A percentile compares a stretch with the other conserved stretches of the same genome.
Evolutionary conservation across 2,888 invertebrate genomes (phyloP).

Genomic region (Nephrotoma flavescens): DNA sequence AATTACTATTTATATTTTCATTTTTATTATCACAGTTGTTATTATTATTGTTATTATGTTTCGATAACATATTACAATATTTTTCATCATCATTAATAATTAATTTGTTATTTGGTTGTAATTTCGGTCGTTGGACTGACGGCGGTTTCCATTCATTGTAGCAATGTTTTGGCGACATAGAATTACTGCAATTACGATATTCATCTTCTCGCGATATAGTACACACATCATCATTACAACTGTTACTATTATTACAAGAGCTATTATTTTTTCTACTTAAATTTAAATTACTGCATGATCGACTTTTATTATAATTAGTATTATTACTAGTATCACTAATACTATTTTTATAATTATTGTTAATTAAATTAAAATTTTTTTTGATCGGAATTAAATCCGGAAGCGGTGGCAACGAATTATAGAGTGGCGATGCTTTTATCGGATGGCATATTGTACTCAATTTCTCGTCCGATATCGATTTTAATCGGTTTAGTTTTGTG

Average conservation of each 20-base stretch:
- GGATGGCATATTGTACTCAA: background rate
- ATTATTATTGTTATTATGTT: slow-evolving; percentile 3
- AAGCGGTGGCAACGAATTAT: slow-evolving; percentile 14
- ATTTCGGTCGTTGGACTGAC: background rate
- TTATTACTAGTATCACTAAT: background rate
- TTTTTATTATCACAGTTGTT: slow-evolving; percentile 1
- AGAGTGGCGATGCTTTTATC: slow-evolving; percentile 7
- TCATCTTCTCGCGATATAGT: background rate
- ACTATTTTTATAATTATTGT: background rate
- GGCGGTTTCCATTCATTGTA: slow-evolving; percentile 1
- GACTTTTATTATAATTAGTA: background rate
- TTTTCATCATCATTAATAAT: slow-evolving; percentile 1
- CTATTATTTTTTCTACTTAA: background rate
- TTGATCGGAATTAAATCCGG: slow-evolving; percentile 16
- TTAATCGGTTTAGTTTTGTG: background rate
- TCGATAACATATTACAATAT: background rate
- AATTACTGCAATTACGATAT: background rate
- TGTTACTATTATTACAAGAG: background rate
- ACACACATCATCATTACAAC: background rate
- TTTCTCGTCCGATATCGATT: background rate
- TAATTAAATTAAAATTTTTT: slow-evolving; percentile 5
- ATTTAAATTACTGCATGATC: background rate
- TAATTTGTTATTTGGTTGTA: background rate
- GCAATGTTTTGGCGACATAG: slow-evolving; percentile 1
- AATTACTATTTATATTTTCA: background rate